phyloP scores from a whole-genome alignment of 2,888 invertebrate species.

The Hypsopygia costalis region DNA sequence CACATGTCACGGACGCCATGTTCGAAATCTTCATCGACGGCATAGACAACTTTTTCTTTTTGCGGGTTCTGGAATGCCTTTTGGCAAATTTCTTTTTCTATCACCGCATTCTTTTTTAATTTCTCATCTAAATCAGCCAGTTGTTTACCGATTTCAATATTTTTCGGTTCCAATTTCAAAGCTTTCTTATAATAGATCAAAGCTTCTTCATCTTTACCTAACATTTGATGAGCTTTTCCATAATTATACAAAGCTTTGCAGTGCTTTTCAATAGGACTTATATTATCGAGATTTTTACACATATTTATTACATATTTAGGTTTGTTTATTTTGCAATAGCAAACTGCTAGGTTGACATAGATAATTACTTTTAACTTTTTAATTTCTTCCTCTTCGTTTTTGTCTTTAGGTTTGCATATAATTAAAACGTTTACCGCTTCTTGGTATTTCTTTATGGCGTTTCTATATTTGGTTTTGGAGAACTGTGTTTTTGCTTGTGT shows the following conservation, averaged over 20 bases:
- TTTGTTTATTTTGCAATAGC: conserved; percentile 57
- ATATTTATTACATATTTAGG: conserved; percentile 55
- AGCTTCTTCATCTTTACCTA: conserved; percentile 50
- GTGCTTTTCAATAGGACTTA: conserved; percentile 48
- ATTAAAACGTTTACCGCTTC: conserved; percentile 49
- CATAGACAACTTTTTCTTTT: conserved; percentile 35
- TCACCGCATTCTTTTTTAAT: conserved; percentile 29
- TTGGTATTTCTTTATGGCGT: conserved; percentile 54
- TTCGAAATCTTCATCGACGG: conserved; percentile 56
- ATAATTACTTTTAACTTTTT: conserved; percentile 46
- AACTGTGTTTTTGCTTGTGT: conserved; percentile 48
- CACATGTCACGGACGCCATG: conserved; percentile 53
- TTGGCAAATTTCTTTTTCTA: conserved; percentile 58
- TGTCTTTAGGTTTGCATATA: conserved; percentile 37
- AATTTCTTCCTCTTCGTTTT: conserved; percentile 35
- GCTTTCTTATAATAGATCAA: conserved; percentile 57
- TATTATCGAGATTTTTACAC: conserved; percentile 51
- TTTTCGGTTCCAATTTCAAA: conserved; percentile 61
- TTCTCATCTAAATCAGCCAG: conserved; percentile 45
- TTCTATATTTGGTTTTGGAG: conserved; percentile 36
- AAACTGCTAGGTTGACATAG: conserved; percentile 58
- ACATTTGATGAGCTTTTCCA: conserved; percentile 48
- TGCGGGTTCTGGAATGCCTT: conserved; percentile 41
- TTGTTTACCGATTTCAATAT: conserved; percentile 56
- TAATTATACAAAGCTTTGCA: conserved; percentile 63